Evolutionary conservation across 2,113 vertebrate species (phyloP).

Genomic region (Lampris incognitus): DNA sequence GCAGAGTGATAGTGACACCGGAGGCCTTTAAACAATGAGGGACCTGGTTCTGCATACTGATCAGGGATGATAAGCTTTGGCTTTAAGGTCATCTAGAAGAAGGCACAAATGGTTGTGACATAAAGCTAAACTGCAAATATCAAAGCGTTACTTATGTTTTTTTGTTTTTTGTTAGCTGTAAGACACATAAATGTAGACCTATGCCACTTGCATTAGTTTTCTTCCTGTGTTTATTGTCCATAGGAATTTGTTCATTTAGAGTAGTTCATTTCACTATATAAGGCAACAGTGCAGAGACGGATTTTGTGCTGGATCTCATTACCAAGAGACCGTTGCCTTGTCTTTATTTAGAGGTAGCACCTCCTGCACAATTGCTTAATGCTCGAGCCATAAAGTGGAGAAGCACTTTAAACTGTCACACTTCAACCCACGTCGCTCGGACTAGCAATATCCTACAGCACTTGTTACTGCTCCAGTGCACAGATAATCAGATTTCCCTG

Average conservation of each 20-base stretch:
- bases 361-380: not conserved
- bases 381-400: conserved; percentile 11
- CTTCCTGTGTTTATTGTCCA: too few species aligned
- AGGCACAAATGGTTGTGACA: conserved; percentile 12
- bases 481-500: conserved; percentile 56
- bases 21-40: conserved; percentile 34
- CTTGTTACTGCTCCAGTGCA: conserved; percentile 42
- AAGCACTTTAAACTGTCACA: conserved; percentile 4
- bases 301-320: not conserved
- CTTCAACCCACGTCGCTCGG: conserved; percentile 38
- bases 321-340: not conserved
- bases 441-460: conserved; percentile 36
- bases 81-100: conserved; percentile 15
- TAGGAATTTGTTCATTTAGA: not conserved
- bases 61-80: conserved; percentile 40
- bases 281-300: not conserved
- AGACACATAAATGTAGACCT: too few species aligned
- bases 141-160: not conserved
- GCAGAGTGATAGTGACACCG: conserved; percentile 34
- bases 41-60: conserved; percentile 51
- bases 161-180: not conserved
- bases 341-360: not conserved
- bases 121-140: not conserved
- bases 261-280: conserved; percentile 5
- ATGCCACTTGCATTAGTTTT: too few species aligned